A percentile compares a stretch with the other conserved stretches of the same genome.
phyloP scores from a whole-genome alignment of 2,797 vertebrate species.

The Triplophysa bombifrons region DNA sequence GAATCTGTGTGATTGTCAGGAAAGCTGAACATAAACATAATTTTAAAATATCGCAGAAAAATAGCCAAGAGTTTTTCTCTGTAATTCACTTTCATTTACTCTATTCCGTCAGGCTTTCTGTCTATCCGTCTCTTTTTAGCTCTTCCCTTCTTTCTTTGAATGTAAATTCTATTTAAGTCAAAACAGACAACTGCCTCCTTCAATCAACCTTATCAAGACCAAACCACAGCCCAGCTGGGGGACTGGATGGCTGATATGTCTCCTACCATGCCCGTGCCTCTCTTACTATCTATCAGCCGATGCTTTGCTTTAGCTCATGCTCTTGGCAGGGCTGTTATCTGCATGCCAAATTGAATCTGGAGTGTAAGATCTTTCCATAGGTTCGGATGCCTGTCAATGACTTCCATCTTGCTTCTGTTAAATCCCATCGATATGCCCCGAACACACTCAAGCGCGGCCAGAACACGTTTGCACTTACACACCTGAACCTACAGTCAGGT shows the following conservation, averaged over 20 bases:
- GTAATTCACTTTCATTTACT: neutral
- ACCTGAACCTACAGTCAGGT: slow-evolving; percentile 36
- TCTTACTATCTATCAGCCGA: slow-evolving; percentile 40
- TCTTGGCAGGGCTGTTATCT: slow-evolving; percentile 45
- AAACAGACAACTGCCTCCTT: slow-evolving; percentile 53
- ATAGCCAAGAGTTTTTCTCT: neutral
- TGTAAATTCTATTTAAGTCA: slow-evolving; percentile 49
- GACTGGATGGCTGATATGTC: slow-evolving; percentile 35
- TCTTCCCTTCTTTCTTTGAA: slow-evolving; percentile 7
- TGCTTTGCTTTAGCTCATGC: slow-evolving; percentile 18
- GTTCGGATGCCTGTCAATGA: slow-evolving; percentile 34
- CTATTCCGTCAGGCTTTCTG: neutral
- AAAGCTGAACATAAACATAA: slow-evolving; percentile 29
- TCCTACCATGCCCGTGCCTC: slow-evolving; percentile 24
- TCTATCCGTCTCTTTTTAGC: neutral
- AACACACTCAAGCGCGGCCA: neutral
- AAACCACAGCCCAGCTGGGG: slow-evolving; percentile 34
- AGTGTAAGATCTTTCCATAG: slow-evolving; percentile 37
- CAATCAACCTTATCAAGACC: slow-evolving; percentile 48
- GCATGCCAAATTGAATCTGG: slow-evolving; percentile 48
- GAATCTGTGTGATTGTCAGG: slow-evolving; percentile 24
- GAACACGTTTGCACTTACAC: neutral
- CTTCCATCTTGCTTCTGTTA: slow-evolving; percentile 15
- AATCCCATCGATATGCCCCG: neutral
- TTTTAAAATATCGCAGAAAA: slow-evolving; percentile 26